Percentiles rank a stretch among this genome's conserved stretches.
Conservation (phyloP, 2,797 vertebrate species). For the Pagetopsis macropterus region DNA sequence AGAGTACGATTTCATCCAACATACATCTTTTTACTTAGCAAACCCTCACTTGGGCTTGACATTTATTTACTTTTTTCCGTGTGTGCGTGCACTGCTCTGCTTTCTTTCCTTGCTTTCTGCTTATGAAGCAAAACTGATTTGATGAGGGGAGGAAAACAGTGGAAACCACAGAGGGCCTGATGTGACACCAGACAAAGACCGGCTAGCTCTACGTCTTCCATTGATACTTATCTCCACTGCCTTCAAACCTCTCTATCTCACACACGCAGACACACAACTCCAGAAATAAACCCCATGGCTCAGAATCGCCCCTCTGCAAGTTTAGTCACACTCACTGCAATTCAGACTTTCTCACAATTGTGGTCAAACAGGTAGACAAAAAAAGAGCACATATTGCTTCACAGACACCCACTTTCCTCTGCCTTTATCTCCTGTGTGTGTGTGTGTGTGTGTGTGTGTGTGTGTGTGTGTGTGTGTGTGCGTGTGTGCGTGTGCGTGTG, state of each 20-base stretch:
- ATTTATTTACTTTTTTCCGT: conserved; percentile 64
- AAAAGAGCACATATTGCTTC: conserved; percentile 64
- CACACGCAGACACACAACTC: conserved; percentile 49
- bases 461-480: neutral
- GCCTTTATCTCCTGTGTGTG: conserved; percentile 43
- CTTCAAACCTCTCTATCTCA: conserved; percentile 59
- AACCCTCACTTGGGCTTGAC: conserved; percentile 31
- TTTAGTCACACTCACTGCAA: conserved; percentile 45
- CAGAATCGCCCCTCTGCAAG: conserved; percentile 53
- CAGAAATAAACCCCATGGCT: conserved; percentile 73
- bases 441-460: conserved; percentile 8
- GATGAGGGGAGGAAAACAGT: conserved; percentile 78
- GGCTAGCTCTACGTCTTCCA: conserved; percentile 72
- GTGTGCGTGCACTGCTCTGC: conserved; percentile 49
- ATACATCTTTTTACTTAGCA: conserved; percentile 8
- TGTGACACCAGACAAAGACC: conserved; percentile 72
- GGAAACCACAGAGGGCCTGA: conserved; percentile 81
- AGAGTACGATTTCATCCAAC: neutral
- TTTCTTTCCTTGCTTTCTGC: conserved; percentile 75
- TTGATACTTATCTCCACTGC: conserved; percentile 83
- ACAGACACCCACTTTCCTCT: conserved; percentile 74
- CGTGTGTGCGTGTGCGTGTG: conserved; percentile 1
- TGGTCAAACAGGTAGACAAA: conserved; percentile 70
- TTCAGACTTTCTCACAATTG: conserved; percentile 70
- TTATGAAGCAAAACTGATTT: conserved; percentile 79